phyloP scores from a whole-genome alignment of 2,797 vertebrate species.

The Amblyopsis hoosieri region DNA sequence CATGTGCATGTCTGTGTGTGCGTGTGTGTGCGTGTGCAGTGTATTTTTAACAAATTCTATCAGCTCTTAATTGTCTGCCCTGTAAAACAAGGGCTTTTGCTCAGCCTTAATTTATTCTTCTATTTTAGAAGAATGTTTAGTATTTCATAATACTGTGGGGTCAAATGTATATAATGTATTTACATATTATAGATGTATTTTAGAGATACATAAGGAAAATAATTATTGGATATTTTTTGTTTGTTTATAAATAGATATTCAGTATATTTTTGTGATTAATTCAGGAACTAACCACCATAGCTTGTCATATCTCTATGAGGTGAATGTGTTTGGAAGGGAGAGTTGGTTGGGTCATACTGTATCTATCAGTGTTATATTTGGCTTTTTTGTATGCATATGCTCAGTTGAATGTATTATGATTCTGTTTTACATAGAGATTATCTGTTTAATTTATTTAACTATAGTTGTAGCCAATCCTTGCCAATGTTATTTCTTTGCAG shows the following conservation, averaged over 20 bases:
- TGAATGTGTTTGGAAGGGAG: constrained; percentile 12
- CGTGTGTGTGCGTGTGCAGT: constrained; percentile 1
- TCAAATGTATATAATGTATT: constrained; percentile 64
- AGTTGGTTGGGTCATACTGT: constrained; percentile 38
- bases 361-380: constrained; percentile 63
- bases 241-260: constrained; percentile 75
- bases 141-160: constrained; percentile 71
- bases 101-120: constrained; percentile 78
- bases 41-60: constrained; percentile 29
- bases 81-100: constrained; percentile 64
- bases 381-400: constrained; percentile 47
- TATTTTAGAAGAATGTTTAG: constrained; percentile 78
- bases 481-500: constrained; percentile 31
- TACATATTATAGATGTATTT: constrained; percentile 84
- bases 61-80: constrained; percentile 55
- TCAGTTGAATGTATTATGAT: constrained; percentile 35
- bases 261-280: constrained; percentile 73
- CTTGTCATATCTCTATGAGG: constrained; percentile 33
- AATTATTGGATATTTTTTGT: constrained; percentile 58
- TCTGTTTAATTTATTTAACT: constrained; percentile 82
- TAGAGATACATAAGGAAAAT: constrained; percentile 75
- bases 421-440: constrained; percentile 53
- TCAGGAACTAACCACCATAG: constrained; percentile 74
- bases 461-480: constrained; percentile 62
- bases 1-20: constrained; percentile 7